These are phyloP conservation scores for Drosophila leonis DNA, from an alignment of 2,888 invertebrate species.

Conservation along the genomic window DNA sequence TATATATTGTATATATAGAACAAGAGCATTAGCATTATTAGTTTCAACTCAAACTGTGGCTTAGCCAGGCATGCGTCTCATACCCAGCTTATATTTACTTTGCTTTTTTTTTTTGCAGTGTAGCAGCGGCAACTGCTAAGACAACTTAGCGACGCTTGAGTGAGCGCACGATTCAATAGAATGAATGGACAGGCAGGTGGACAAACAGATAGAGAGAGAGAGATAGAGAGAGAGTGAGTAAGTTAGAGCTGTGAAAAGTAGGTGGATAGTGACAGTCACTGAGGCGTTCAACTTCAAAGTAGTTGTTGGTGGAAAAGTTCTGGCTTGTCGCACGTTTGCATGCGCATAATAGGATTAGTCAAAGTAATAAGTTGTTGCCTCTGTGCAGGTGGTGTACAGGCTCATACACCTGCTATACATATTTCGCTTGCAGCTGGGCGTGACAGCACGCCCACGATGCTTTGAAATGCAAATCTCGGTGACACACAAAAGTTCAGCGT, in stretches of 20 bases:
- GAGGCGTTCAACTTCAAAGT: slow-evolving; percentile 75
- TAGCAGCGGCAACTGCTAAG: slow-evolving; percentile 56
- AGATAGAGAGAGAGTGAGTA: not conserved
- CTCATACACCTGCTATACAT: slow-evolving; percentile 1
- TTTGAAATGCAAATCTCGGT: slow-evolving; percentile 74
- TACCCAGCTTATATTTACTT: not conserved
- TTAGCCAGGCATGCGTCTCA: not conserved
- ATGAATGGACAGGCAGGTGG: slow-evolving; percentile 60
- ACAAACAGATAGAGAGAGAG: slow-evolving; percentile 37
- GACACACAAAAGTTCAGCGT: slow-evolving; percentile 47
- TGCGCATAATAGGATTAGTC: slow-evolving; percentile 79
- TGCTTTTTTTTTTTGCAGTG: slow-evolving; percentile 61
- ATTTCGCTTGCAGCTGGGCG: slow-evolving; percentile 16
- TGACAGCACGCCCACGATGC: slow-evolving; percentile 38
- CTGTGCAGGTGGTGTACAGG: slow-evolving; percentile 36
- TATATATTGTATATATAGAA: not conserved
- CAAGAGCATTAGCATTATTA: slow-evolving; percentile 12
- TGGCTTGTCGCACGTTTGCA: slow-evolving; percentile 75
- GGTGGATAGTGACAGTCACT: slow-evolving; percentile 51
- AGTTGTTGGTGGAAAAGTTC: slow-evolving; percentile 68
- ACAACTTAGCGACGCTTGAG: slow-evolving; percentile 74
- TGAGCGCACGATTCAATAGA: slow-evolving; percentile 76
- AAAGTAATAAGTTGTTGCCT: slow-evolving; percentile 75
- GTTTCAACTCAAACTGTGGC: not conserved
- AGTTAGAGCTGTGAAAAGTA: slow-evolving; percentile 16